Evolutionary conservation across 2,797 vertebrate species (phyloP).

Genomic region (Carapus acus): DNA sequence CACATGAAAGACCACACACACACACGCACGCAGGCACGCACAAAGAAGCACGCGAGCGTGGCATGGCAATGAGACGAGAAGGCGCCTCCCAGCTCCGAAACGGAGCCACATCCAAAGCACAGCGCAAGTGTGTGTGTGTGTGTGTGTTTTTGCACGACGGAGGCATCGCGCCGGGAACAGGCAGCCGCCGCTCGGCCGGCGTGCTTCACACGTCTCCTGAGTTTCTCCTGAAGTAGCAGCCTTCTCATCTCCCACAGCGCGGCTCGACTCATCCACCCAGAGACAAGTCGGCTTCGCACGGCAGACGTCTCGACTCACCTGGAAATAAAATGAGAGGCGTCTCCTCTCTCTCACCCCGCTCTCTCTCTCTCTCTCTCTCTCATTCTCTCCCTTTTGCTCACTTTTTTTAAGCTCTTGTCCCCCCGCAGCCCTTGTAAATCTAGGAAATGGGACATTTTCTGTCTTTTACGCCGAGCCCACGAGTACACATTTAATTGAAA

Average conservation of each 20-base stretch:
- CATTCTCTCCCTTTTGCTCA: too few species aligned
- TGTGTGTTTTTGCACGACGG: slow-evolving; percentile 29
- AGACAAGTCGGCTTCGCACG: slow-evolving; percentile 50
- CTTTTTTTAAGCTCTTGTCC: slow-evolving; percentile 20
- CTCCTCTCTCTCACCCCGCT: too few species aligned
- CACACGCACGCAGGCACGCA: neutral
- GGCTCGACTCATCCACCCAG: slow-evolving; percentile 50
- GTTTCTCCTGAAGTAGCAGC: slow-evolving; percentile 41
- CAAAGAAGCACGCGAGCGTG: slow-evolving; percentile 4
- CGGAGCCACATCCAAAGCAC: too few species aligned
- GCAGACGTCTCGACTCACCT: slow-evolving; percentile 26
- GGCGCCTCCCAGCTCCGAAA: too few species aligned
- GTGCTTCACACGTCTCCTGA: slow-evolving; percentile 22
- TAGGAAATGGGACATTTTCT: slow-evolving; percentile 56
- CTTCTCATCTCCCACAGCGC: slow-evolving; percentile 50
- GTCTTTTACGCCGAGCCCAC: slow-evolving; percentile 50
- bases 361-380: too few species aligned
- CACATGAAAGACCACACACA: slow-evolving; percentile 11
- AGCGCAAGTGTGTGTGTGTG: slow-evolving; percentile 29
- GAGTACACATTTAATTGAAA: slow-evolving; percentile 60
- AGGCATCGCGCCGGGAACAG: slow-evolving; percentile 22
- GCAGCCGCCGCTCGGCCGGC: slow-evolving; percentile 30
- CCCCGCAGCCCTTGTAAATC: slow-evolving; percentile 51
- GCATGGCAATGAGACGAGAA: too few species aligned
- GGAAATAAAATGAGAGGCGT: slow-evolving; percentile 8